Evolutionary conservation across 2,888 invertebrate species (phyloP), one percentile per base, ranked within the genome.

Genomic region (Esperia sulphurella): DNA sequence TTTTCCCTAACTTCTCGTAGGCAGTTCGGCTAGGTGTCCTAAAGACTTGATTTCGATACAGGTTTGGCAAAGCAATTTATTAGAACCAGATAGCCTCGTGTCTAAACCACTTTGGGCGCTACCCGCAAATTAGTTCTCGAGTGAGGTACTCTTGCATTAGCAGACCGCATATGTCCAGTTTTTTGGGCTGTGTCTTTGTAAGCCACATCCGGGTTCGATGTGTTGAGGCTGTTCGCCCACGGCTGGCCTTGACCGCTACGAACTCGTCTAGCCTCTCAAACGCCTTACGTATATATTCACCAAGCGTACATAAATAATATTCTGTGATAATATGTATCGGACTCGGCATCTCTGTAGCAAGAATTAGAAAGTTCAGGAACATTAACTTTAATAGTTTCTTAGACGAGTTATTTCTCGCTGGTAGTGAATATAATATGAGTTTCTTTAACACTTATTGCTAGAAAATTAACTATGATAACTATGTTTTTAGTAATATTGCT

Each of bases 221-320:
- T 61, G 71, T 75, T 69, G 66, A 53, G 58, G 51, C 56, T 54
- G 61, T 63, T 70, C 79, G 83, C 86, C 86, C 80, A 83, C 85
- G 65, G 59, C 64, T 79, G 82, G 71, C 88, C 88, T 88, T 87
- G 88, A 87, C 88, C 88, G 84, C 68, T 46, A 58, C 75, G 79
- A 80, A 79, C 82, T 71, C 71, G 55, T 56, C 70, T 51, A 47
- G 50, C 57, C 63, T 39, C 10, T n/a, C 10, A 8, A 10, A 21
- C 21, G 21, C 21, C 21, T 21, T 21, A 21, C 21, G 21, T 21
- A 3, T 33, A 33, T 33, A 14, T 39, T 9, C 39, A 8, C n/a
- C 8, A 31, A 8, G 14, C 43, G 31, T 29, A 14, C 33, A 30
- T 31, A 21, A 21, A 30, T 31, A 21, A 21, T 21, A 21, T 21